These are phyloP conservation scores for Polymixis lichenea DNA, from an alignment of 2,888 invertebrate species.

Conservation along the genomic window DNA sequence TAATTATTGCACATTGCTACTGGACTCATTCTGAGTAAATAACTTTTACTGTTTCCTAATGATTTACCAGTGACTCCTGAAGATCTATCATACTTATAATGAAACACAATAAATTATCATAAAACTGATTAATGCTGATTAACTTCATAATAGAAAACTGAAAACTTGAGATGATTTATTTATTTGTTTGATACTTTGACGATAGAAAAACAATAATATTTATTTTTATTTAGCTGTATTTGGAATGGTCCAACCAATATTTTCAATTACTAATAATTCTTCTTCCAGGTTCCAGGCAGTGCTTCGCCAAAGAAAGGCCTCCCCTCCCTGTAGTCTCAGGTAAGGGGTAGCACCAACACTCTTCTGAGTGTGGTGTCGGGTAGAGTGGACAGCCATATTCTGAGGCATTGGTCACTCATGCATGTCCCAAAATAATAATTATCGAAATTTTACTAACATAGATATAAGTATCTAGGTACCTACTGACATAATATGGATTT, in stretches of 20 bases:
- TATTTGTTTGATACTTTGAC: neutral
- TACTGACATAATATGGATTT: too few species aligned
- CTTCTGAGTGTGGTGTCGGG: too few species aligned
- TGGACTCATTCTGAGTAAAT: neutral
- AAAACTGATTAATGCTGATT: neutral
- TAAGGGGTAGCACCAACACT: too few species aligned
- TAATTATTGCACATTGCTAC: neutral
- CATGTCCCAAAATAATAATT: too few species aligned
- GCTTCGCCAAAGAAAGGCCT: too few species aligned
- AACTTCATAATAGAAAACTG: neutral
- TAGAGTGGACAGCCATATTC: too few species aligned
- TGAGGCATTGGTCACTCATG: too few species aligned
- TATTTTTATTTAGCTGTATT: neutral
- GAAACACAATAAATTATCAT: neutral
- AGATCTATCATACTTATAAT: neutral
- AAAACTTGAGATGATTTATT: neutral
- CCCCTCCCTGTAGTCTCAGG: too few species aligned
- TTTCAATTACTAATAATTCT: neutral
- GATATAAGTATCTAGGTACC: too few species aligned
- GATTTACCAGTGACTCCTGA: neutral
- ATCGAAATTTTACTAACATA: too few species aligned
- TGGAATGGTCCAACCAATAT: neutral
- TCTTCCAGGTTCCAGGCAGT: too few species aligned
- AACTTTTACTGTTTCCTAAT: neutral
- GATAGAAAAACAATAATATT: neutral